Conservation (phyloP, 2,113 vertebrate species). For the Oreochromis tanganicae region DNA sequence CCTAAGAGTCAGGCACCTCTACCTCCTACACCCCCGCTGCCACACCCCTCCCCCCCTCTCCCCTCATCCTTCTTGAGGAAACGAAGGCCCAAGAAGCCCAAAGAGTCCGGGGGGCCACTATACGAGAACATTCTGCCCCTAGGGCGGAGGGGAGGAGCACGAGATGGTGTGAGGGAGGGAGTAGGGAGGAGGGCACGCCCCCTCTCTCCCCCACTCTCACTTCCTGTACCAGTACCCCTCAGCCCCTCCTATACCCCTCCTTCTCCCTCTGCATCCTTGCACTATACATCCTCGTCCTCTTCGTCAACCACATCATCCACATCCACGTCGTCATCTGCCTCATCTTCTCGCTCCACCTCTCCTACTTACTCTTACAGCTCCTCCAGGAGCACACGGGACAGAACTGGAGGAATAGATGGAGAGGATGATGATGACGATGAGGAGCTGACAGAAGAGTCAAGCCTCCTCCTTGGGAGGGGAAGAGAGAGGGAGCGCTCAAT, state of each 20-base stretch:
- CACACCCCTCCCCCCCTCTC: slow-evolving; percentile 78
- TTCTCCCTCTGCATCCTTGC: slow-evolving; percentile 72
- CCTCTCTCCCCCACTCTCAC: slow-evolving; percentile 74
- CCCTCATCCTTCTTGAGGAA: slow-evolving; percentile 79
- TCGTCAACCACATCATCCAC: slow-evolving; percentile 69
- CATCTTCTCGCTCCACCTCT: slow-evolving; percentile 74
- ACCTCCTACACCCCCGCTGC: slow-evolving; percentile 77
- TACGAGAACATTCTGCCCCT: slow-evolving; percentile 77
- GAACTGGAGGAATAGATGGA: slow-evolving; percentile 60
- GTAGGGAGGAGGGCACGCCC: slow-evolving; percentile 72
- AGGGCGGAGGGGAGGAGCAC: slow-evolving; percentile 76
- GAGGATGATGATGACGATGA: slow-evolving; percentile 75
- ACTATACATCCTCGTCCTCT: slow-evolving; percentile 70
- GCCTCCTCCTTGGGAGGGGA: slow-evolving; percentile 72
- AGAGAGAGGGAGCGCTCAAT: slow-evolving; percentile 67
- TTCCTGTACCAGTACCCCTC: slow-evolving; percentile 76
- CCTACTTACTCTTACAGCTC: slow-evolving; percentile 74
- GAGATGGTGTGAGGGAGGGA: slow-evolving; percentile 67
- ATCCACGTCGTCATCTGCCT: slow-evolving; percentile 69
- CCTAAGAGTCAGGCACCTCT: slow-evolving; percentile 76
- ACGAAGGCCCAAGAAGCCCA: slow-evolving; percentile 73
- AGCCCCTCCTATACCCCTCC: slow-evolving; percentile 75
- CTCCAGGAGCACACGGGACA: slow-evolving; percentile 71
- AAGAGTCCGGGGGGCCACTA: slow-evolving; percentile 71
- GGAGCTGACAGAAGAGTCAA: slow-evolving; percentile 76